Evolutionary conservation across 1,140 invertebrate genomes (phyloP).

Genomic region (Dendroctonus ponderosae): DNA sequence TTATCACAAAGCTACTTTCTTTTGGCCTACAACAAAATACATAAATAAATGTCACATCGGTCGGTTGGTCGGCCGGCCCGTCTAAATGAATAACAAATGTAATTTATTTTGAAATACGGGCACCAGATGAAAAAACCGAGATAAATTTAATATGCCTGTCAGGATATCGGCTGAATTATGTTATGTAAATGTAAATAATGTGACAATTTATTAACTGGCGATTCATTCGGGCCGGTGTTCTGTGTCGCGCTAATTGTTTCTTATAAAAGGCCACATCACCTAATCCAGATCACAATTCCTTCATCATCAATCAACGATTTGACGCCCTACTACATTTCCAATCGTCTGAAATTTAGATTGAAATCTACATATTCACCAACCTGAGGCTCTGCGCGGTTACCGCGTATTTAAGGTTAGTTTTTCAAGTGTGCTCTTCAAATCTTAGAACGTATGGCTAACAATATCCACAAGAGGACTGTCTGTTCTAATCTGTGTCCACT

Average conservation of each 20-base stretch:
- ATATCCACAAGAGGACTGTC: too few relatives aligned
- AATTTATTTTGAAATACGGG: constrained; percentile 24
- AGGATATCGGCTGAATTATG: constrained; percentile 21
- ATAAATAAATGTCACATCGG: constrained; percentile 18
- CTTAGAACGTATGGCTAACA: too few relatives aligned
- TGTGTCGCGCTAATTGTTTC: constrained; percentile 12
- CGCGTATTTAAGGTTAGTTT: too few relatives aligned
- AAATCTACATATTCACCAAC: too few relatives aligned
- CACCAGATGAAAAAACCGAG: constrained; percentile 16
- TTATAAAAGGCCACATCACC: constrained; percentile 7
- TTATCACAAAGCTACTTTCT: constrained; percentile 19
- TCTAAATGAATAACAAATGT: constrained; percentile 27
- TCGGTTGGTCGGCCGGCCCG: constrained; percentile 4
- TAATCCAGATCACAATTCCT: background rate
- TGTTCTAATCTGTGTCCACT: too few relatives aligned
- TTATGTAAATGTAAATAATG: constrained; percentile 27
- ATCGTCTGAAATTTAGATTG: too few relatives aligned
- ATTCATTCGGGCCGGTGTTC: constrained; percentile 3
- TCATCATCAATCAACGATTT: too few relatives aligned
- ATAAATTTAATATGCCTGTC: constrained; percentile 24
- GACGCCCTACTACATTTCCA: too few relatives aligned
- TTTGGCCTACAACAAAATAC: constrained; percentile 20
- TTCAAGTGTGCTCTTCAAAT: too few relatives aligned
- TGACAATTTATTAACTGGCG: constrained; percentile 22
- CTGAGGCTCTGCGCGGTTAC: too few relatives aligned